A percentile compares a stretch with the other conserved stretches of the same genome.
Evolutionary conservation across 2,797 vertebrate genomes (phyloP).

Genomic region (Danio aesculapii): DNA sequence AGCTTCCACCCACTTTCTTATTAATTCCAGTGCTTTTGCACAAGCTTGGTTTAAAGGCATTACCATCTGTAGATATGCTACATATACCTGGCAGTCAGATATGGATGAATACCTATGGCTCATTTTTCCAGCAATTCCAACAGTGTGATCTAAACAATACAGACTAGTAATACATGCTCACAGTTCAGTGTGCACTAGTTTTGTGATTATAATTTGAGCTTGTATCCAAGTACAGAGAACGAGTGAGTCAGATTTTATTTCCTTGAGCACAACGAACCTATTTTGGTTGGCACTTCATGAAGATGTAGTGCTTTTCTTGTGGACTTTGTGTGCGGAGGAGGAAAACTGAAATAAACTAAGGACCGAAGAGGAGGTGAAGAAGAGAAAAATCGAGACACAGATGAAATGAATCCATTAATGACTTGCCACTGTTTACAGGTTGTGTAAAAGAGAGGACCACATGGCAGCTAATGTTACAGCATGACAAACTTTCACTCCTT

Average conservation of each 20-base stretch:
- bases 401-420: conserved; percentile 1
- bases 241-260: not conserved
- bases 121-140: not conserved
- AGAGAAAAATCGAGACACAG: not conserved
- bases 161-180: not conserved
- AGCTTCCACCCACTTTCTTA: not conserved
- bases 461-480: not conserved
- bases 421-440: not conserved
- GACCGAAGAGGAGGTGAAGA: not conserved
- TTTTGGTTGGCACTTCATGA: conserved; percentile 3
- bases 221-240: conserved; percentile 1
- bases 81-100: not conserved
- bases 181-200: not conserved
- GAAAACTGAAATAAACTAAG: not conserved
- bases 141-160: not conserved
- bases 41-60: conserved; percentile 1
- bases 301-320: conserved; percentile 3
- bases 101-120: not conserved
- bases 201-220: not conserved
- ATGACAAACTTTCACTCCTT: not conserved
- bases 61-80: not conserved
- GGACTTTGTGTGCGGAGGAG: not conserved
- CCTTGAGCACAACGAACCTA: not conserved
- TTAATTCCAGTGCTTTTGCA: not conserved
- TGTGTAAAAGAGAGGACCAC: not conserved